Conservation (phyloP, 1,140 invertebrate genomes). For the Anastrepha ludens region DNA sequence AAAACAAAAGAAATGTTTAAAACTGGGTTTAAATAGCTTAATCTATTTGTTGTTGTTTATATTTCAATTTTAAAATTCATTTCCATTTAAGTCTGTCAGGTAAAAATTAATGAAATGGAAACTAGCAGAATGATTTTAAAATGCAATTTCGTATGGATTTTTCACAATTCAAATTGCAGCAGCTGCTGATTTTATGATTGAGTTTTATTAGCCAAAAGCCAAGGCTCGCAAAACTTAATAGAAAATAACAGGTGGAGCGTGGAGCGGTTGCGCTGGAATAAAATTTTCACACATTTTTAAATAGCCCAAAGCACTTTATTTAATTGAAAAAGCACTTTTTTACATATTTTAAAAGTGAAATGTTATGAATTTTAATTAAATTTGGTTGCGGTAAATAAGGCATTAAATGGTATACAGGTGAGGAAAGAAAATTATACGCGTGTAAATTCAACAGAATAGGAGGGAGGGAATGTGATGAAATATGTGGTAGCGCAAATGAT, state of each 20-base stretch:
- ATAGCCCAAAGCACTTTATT: neutral
- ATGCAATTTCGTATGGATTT: neutral
- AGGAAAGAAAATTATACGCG: no score
- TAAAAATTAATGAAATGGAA: slow-evolving; percentile 18
- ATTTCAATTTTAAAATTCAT: no score
- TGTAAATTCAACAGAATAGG: no score
- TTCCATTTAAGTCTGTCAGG: neutral
- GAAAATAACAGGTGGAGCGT: neutral
- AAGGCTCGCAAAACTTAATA: neutral
- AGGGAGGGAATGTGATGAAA: no score
- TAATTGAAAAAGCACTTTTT: neutral
- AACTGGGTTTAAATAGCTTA: no score
- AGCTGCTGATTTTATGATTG: slow-evolving; percentile 3
- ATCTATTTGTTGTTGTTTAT: no score
- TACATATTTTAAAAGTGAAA: neutral
- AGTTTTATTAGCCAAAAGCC: neutral
- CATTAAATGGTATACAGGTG: no score
- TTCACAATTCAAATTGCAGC: neutral
- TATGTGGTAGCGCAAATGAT: no score
- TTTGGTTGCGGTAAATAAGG: neutral
- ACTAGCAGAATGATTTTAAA: slow-evolving; percentile 2
- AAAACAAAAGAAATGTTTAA: no score
- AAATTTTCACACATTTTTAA: neutral
- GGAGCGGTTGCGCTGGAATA: neutral
- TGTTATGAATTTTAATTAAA: neutral